Evolutionary conservation across 2,113 vertebrate species (phyloP).

Genomic region (Lipophrys pholis): DNA sequence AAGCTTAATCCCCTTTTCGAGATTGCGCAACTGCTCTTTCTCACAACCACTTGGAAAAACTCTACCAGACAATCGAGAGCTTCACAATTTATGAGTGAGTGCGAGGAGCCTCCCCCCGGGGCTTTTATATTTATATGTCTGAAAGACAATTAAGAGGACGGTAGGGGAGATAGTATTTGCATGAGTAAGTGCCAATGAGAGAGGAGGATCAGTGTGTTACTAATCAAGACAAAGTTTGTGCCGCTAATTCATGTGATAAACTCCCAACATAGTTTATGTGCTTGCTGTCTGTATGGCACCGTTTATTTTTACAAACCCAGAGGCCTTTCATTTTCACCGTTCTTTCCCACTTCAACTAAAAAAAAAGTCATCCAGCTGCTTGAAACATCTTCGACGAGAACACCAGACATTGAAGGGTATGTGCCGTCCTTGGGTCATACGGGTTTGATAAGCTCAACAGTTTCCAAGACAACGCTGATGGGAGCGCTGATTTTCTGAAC

Average conservation of each 20-base stretch:
- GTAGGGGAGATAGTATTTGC: constrained; percentile 16
- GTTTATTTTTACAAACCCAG: constrained; percentile 1
- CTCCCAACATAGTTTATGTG: constrained; percentile 8
- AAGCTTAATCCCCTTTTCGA: constrained; percentile 73
- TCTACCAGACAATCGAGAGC: constrained; percentile 45
- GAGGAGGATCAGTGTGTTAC: constrained; percentile 21
- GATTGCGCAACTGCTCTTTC: constrained; percentile 72
- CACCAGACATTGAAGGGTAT: constrained; percentile 8
- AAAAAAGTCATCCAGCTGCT: constrained; percentile 19
- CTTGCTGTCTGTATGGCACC: neutral
- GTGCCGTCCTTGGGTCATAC: constrained; percentile 54
- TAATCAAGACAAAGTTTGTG: constrained; percentile 34
- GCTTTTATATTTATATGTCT: constrained; percentile 52
- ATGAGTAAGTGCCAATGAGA: constrained; percentile 27
- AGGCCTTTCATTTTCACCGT: neutral
- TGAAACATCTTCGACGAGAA: constrained; percentile 21
- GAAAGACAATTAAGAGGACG: constrained; percentile 37
- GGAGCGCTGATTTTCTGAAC: constrained; percentile 41
- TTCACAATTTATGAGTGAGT: constrained; percentile 54
- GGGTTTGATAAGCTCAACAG: constrained; percentile 51
- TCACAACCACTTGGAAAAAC: constrained; percentile 56
- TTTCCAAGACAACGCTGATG: constrained; percentile 65
- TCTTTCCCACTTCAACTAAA: constrained; percentile 12
- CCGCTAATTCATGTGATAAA: constrained; percentile 36
- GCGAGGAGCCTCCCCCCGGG: constrained; percentile 49